Base-by-base conservation (phyloP, 2,797 vertebrate species). In the Chrysocyon brachyurus region DNA sequence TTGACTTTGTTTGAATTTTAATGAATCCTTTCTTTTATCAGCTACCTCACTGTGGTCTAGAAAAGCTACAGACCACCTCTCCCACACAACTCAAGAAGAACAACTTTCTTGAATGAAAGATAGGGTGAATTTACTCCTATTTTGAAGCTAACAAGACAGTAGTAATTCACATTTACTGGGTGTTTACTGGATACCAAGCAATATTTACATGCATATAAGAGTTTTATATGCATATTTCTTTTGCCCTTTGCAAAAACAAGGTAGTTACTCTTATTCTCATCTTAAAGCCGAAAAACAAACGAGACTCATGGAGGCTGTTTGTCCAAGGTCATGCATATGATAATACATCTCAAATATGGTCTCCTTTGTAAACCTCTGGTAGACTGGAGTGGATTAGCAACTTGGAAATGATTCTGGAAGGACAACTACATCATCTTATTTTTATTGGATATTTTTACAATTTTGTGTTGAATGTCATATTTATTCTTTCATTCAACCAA, bases 211-310 rank as follows among this genome's bases (percentile, higher is more conserved):
- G 40, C 40, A 46, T 46, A 46, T 81, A 87, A 81, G 33, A 59
- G 14, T 87, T 82, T 81, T 70, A 85, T 79, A 36, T 84, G 61
- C 21, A 81, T 24, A 24, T 89, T 57, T 90, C 49, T 36, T 64
- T 95, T 96, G 21, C 16, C 66, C 6, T 91, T 84, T 91, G 36
- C 89, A 83, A 90, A 3, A 94, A 31, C 72, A 91, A 84, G 26
- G 54, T 49, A 64, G 22, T 57, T 87, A 57, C 1, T 70, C 54
- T 81, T 68, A 68, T 46, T 94, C 22, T 36, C 46, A 64, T 83
- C 94, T 95, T 79, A 91, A 7, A 82, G 92, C n/a, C n/a, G 52
- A 97, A 73, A 85, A 95, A 96, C 75, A 79, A 49, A 40, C 33
- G 46, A 95, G 79, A 24, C 63, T 87, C 5, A 68, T 22, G 17